These are phyloP conservation scores for Melanotaenia parkinsoni DNA, from an alignment of 2,797 vertebrate genomes.

Conservation along the genomic window DNA sequence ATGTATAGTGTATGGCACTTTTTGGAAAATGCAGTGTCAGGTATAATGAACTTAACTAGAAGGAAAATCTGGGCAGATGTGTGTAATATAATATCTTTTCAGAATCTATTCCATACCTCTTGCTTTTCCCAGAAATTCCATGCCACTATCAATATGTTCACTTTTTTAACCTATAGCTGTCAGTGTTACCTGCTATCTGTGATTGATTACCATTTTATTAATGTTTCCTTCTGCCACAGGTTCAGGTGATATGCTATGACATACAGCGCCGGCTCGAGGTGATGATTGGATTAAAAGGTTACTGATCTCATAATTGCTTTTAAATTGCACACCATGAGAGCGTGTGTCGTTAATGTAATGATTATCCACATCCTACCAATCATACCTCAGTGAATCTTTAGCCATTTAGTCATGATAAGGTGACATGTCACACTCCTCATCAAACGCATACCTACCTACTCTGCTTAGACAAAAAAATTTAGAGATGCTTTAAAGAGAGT, in stretches of 20 bases:
- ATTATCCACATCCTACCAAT: constrained; percentile 71
- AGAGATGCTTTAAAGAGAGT: constrained; percentile 12
- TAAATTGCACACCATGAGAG: constrained; percentile 76
- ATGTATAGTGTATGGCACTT: constrained; percentile 45
- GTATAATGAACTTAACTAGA: constrained; percentile 52
- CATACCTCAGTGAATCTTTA: constrained; percentile 70
- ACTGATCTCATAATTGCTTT: constrained; percentile 80
- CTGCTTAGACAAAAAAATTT: constrained; percentile 38
- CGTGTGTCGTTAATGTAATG: constrained; percentile 76
- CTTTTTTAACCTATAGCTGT: constrained; percentile 58
- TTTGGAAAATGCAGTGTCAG: constrained; percentile 55
- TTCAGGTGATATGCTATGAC: constrained; percentile 68
- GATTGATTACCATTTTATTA: constrained; percentile 81
- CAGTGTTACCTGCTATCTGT: constrained; percentile 50
- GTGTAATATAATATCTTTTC: constrained; percentile 35
- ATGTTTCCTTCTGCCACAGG: constrained; percentile 69
- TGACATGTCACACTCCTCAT: constrained; percentile 69
- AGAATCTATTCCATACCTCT: constrained; percentile 34
- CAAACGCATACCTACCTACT: constrained; percentile 43
- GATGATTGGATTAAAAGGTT: constrained; percentile 80
- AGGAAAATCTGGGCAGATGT: constrained; percentile 49
- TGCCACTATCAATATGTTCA: constrained; percentile 52
- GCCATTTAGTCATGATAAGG: constrained; percentile 66
- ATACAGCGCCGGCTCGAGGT: constrained; percentile 59
- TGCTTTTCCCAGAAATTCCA: constrained; percentile 20